Base-by-base conservation (phyloP, 2,888 invertebrate genomes). In the Trichacis sp. region DNA sequence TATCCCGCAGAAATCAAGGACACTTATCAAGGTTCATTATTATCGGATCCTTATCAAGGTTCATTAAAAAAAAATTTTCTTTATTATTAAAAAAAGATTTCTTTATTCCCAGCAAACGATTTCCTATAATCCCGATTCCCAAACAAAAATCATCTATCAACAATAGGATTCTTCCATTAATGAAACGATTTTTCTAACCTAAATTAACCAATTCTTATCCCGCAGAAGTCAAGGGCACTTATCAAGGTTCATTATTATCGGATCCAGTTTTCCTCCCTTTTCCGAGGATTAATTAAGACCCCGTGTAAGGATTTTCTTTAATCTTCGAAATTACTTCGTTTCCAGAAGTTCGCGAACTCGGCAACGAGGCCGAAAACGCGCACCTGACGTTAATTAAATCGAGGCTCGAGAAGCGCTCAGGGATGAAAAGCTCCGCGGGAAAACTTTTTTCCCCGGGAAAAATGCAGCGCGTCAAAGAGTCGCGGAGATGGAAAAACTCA, bases 401-500 rank as follows among this genome's bases (percentile, higher is more conserved):
- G 69, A 57, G 60, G 63, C 62, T 59, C 55, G 50, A 57, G n/a
- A n/a, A n/a, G n/a, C n/a, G n/a, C n/a, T n/a, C n/a, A n/a, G 63
- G 60, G 57, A 38, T 65, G 53, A 50, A 30, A 24, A 24, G 38
- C 38, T 52, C 8, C 50, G 57, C 49, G 48, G 48, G 42, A 18
- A 19, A 43, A n/a, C 11, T 33, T 33, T 43, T n/a, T 43, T 17
- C 42, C 18, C 14, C 43, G 43, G 18, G 9, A 43, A 43, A 19
- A 43, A 18, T 19, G 43, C 43, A n/a, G n/a, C n/a, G n/a, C n/a
- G n/a, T n/a, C 18, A 19, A 15, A 19, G 12, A 40, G n/a, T 8
- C 8, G 6, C 1, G 15, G 15, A 17, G n/a, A 17, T 4, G 42
- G 42, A 15, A 8, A 40, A 68, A 87, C 91, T 91, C 84, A 93